Base-by-base conservation (phyloP, 2,797 vertebrate genomes). In the Acomys russatus region DNA sequence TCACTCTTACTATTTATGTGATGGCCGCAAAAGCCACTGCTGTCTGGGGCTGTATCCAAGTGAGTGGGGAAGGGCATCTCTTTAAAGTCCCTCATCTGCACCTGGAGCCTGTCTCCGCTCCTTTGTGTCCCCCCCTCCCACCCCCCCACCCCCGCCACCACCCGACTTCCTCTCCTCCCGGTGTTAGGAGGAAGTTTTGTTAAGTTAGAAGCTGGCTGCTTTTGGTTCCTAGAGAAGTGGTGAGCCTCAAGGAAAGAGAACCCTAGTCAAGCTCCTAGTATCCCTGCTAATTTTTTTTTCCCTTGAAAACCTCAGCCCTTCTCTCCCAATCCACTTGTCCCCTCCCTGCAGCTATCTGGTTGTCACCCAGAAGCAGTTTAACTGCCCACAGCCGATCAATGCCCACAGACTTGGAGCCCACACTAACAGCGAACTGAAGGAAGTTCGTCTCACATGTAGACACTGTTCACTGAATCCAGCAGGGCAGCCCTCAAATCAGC, bases 201-300 rank as follows among this genome's bases (percentile, higher is more conserved):
- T 97, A 88, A 94, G 91, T 94, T 97, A 97, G 97, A 97, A 94
- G 84, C 51, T 97, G 97, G 97, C 82, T 64, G 18, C 97, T 97
- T 96, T 82, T 92, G 68, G 71, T 95, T 96, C 78, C 84, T 96
- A 92, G 94, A 84, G 91, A 90, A 51, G 49, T 74, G 63, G 85
- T 63, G 71, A 88, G 63, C 64, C 82, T 30, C 35, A 54, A 77
- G 87, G 93, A 92, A 90, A 95, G 84, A 95, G 56, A 68, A 78
- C 70, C 93, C 6, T 80, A 94, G 76, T 77, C 4, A 80, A 94
- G 70, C 78, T 93, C 90, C 56, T 83, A 90, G 94, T 9, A 73
- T 9, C 44, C 76, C 80, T 2, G 33, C 59, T 66, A 15, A 79
- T 9, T 91, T 91, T 96, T 68, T 56, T 56, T 56, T 56, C 15